Evolutionary conservation across 2,888 invertebrate species (phyloP).

Genomic region (Drosophila limbata): DNA sequence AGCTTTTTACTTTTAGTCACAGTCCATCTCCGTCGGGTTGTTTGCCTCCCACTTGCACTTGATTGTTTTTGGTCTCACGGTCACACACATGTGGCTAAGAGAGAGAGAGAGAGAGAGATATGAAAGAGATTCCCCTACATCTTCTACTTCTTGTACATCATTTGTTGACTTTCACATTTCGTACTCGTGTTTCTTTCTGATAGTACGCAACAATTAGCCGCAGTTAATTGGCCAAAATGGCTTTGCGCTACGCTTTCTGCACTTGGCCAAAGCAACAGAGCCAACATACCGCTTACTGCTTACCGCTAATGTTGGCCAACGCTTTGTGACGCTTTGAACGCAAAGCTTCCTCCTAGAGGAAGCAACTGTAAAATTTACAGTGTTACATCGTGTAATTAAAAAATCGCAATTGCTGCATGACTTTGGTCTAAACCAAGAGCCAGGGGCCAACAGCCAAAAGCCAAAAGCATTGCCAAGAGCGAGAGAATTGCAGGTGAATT

Average conservation of each 20-base stretch:
- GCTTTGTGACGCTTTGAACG: conserved; percentile 41
- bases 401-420: conserved; percentile 41
- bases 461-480: conserved; percentile 7
- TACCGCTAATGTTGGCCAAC: conserved; percentile 65
- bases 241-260: conserved; percentile 79
- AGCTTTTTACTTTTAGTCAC: background rate
- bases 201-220: conserved; percentile 76
- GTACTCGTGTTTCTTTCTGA: conserved; percentile 26
- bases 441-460: background rate
- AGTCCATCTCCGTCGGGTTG: conserved; percentile 7
- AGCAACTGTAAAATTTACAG: conserved; percentile 64
- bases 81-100: conserved; percentile 12
- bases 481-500: conserved; percentile 21
- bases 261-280: conserved; percentile 44
- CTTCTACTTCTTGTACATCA: conserved; percentile 9
- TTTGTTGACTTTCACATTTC: conserved; percentile 38
- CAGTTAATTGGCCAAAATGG: conserved; percentile 79
- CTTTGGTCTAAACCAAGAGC: conserved; percentile 12
- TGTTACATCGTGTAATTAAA: conserved; percentile 63
- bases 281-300: conserved; percentile 18
- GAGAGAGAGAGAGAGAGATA: background rate
- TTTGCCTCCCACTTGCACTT: conserved; percentile 30
- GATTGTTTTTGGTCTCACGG: conserved; percentile 6
- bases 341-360: conserved; percentile 60
- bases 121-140: conserved; percentile 11